Evolutionary conservation across 2,113 vertebrate genomes (phyloP).

Genomic region (Jacana jacana): DNA sequence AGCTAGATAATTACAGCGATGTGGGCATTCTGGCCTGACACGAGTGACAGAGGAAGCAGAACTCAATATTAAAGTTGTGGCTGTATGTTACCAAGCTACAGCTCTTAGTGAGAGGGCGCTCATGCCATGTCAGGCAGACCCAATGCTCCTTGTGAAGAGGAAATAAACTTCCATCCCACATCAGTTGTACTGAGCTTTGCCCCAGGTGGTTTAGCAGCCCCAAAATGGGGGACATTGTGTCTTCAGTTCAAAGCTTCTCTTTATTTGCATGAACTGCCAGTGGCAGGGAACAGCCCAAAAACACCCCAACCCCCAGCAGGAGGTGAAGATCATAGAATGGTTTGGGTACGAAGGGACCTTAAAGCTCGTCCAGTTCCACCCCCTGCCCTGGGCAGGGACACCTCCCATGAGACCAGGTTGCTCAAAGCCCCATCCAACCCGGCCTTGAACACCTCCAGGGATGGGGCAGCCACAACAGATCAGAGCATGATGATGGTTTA

Average conservation of each 20-base stretch:
- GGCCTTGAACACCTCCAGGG: too few species aligned
- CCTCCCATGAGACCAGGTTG: too few species aligned
- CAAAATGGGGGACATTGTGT: not conserved
- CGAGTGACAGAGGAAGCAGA: not conserved
- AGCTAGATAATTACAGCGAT: not conserved
- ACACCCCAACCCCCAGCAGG: too few species aligned
- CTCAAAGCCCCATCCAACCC: too few species aligned
- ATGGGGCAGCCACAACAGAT: too few species aligned
- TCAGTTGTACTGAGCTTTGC: too few species aligned
- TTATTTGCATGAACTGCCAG: not conserved
- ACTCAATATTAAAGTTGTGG: not conserved
- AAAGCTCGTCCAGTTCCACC: too few species aligned
- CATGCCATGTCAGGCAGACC: accelerated
- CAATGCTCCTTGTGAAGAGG: not conserved
- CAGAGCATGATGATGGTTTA: not conserved
- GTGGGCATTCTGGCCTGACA: not conserved
- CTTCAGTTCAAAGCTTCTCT: not conserved
- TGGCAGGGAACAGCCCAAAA: not conserved
- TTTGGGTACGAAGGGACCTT: too few species aligned
- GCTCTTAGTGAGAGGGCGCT: not conserved
- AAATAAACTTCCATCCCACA: not conserved
- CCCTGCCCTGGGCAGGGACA: too few species aligned
- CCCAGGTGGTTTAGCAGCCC: not conserved
- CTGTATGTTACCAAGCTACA: not conserved
- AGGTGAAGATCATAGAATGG: not conserved